Conservation (phyloP, 1,140 invertebrate species). For the Armadillidium nasatum region DNA sequence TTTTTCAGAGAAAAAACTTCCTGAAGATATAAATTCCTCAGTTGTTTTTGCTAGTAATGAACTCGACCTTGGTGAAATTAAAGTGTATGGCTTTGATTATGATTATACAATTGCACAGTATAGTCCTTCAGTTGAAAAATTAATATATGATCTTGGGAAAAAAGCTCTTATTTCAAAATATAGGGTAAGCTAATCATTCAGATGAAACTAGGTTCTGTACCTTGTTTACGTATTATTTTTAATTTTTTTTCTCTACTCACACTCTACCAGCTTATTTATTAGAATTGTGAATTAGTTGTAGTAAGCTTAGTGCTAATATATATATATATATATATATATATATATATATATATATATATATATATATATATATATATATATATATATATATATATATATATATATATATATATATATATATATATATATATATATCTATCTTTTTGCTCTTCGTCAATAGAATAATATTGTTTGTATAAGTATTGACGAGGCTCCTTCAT, state of each 20-base stretch:
- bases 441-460: neutral
- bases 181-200: conserved; percentile 61
- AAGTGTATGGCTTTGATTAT: conserved; percentile 98
- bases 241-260: too few relatives aligned
- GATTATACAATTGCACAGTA: conserved; percentile 97
- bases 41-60: conserved; percentile 98
- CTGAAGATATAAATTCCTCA: conserved; percentile 73
- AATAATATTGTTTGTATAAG: too few relatives aligned
- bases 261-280: conserved; percentile 22
- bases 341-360: too few relatives aligned
- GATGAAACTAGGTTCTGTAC: neutral
- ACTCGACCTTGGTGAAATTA: conserved; percentile 79
- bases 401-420: too few relatives aligned
- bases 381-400: too few relatives aligned
- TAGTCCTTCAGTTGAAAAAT: conserved; percentile 77
- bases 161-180: conserved; percentile 80
- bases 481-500: neutral
- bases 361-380: too few relatives aligned
- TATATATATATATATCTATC: neutral
- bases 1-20: conserved; percentile 72
- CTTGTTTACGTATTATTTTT: neutral
- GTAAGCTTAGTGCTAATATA: neutral
- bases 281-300: neutral
- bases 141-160: conserved; percentile 87
- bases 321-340: too few relatives aligned